phyloP scores from a whole-genome alignment of 2,888 invertebrate species.

The Crepidodera aurea region DNA sequence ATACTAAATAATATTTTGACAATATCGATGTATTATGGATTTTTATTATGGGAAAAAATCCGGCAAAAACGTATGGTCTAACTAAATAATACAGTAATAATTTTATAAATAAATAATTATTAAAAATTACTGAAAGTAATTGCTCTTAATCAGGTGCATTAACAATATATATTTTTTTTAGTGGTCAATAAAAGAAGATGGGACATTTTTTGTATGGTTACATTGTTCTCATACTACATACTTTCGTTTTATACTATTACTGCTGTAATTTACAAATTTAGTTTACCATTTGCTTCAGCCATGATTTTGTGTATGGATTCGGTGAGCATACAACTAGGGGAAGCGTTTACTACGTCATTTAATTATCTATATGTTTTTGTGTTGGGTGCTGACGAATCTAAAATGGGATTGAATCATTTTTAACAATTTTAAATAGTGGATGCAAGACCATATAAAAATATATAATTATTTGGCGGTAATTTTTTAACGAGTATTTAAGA shows the following conservation, averaged over 20 bases:
- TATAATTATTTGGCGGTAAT: too few relatives aligned
- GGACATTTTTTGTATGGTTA: not conserved
- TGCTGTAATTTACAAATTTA: not conserved
- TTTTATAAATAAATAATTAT: too few relatives aligned
- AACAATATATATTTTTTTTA: constrained; percentile 2
- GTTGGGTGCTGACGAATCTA: too few relatives aligned
- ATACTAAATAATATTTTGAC: not conserved
- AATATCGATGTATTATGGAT: not conserved
- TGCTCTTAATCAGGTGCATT: too few relatives aligned
- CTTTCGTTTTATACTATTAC: not conserved
- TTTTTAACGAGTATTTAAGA: too few relatives aligned
- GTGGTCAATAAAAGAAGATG: not conserved
- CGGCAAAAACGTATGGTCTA: not conserved
- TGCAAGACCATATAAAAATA: too few relatives aligned
- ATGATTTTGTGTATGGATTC: constrained; percentile 39
- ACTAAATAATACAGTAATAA: too few relatives aligned
- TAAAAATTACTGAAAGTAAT: too few relatives aligned
- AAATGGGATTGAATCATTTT: too few relatives aligned
- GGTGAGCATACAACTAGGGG: too few relatives aligned
- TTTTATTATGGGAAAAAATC: not conserved
- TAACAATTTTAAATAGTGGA: too few relatives aligned
- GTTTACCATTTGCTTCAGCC: not conserved
- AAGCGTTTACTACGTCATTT: not conserved
- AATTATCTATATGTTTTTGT: too few relatives aligned
- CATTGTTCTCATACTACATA: not conserved